phyloP scores from a whole-genome alignment of 2,888 invertebrate genomes.

The Clistopyga incitator region DNA sequence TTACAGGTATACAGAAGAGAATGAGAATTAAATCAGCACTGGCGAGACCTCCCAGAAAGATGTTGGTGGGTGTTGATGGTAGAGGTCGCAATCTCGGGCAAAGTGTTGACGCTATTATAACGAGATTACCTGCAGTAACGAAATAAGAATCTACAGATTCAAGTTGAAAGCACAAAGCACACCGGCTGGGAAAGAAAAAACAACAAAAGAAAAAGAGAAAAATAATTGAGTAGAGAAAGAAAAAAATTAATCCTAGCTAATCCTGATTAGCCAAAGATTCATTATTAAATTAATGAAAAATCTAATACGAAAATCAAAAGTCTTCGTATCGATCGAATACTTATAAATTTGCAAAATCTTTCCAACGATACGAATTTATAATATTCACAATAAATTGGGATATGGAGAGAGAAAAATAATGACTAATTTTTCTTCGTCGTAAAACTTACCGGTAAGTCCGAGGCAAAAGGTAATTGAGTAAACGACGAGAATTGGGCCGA shows the following conservation, averaged over 20 bases:
- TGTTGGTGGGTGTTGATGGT: conserved; percentile 86
- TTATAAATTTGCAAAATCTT: too few species aligned
- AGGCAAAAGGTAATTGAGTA: conserved; percentile 87
- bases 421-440: not conserved
- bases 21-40: conserved; percentile 89
- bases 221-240: not conserved
- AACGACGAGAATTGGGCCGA: conserved; percentile 86
- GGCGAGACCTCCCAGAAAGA: conserved; percentile 89
- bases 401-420: too few species aligned
- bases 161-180: not conserved
- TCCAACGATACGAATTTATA: too few species aligned
- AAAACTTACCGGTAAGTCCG: conserved; percentile 86
- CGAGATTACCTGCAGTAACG: conserved; percentile 80
- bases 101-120: conserved; percentile 85
- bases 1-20: conserved; percentile 89
- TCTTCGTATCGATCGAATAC: too few species aligned
- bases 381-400: too few species aligned
- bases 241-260: too few species aligned
- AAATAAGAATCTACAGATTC: not conserved
- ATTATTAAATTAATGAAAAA: too few species aligned
- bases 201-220: not conserved
- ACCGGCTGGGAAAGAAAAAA: not conserved
- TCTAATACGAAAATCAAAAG: too few species aligned
- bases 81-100: conserved; percentile 82
- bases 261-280: not conserved